Evolutionary conservation across 1,140 invertebrate species (phyloP).

Genomic region (Drosophila kikkawai): DNA sequence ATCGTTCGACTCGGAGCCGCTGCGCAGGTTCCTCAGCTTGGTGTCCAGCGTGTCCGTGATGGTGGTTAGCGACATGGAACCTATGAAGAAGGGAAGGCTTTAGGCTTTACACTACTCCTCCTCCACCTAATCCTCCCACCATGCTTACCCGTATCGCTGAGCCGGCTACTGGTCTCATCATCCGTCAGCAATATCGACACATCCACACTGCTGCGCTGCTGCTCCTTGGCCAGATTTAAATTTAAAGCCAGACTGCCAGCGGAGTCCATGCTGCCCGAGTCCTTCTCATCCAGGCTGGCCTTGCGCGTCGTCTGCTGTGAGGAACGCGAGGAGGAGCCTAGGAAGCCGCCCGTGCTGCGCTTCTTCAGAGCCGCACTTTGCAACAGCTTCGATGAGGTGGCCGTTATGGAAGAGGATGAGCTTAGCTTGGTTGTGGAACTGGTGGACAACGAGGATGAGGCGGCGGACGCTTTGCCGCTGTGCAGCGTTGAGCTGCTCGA

Average conservation of each 20-base stretch:
- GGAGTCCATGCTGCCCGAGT: constrained; percentile 71
- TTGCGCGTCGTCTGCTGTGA: constrained; percentile 59
- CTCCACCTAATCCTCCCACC: not conserved
- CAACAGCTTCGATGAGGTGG: constrained; percentile 25
- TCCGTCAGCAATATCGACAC: constrained; percentile 79
- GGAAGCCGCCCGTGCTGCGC: constrained; percentile 45
- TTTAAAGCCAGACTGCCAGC: constrained; percentile 53
- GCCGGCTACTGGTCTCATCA: constrained; percentile 77
- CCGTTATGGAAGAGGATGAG: constrained; percentile 33
- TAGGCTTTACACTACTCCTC: no score
- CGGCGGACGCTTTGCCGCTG: constrained; percentile 43
- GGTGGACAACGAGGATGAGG: constrained; percentile 18
- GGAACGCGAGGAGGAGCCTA: constrained; percentile 20
- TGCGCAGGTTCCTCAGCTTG: constrained; percentile 88
- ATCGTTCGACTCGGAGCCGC: constrained; percentile 84
- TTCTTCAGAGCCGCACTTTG: constrained; percentile 47
- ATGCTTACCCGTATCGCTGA: constrained; percentile 78
- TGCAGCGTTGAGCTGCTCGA: constrained; percentile 72
- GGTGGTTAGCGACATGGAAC: constrained; percentile 85
- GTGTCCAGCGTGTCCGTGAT: constrained; percentile 91
- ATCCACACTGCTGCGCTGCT: constrained; percentile 79
- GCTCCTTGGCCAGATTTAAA: constrained; percentile 54
- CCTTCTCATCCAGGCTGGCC: constrained; percentile 79
- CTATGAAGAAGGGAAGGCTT: constrained; percentile 53
- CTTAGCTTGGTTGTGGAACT: constrained; percentile 57